Percentiles rank a stretch among this genome's conserved stretches.
Conservation (phyloP, 2,888 invertebrate genomes). For the Drosophila paracracens region DNA sequence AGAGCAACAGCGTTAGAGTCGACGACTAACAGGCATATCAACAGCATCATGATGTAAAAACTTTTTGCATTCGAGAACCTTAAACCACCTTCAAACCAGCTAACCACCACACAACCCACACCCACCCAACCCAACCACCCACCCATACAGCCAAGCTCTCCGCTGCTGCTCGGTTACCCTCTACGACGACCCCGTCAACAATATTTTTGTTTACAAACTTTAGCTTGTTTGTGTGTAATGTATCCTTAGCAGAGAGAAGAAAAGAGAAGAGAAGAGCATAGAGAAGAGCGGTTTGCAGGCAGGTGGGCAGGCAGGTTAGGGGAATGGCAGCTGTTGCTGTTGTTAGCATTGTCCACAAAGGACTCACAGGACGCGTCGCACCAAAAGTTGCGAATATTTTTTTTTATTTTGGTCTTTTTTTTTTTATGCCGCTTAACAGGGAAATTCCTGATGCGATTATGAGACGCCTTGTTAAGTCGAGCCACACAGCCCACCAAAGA, state of each 20-base stretch:
- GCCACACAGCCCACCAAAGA: slow-evolving; percentile 24
- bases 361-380: slow-evolving; percentile 55
- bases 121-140: slow-evolving; percentile 3
- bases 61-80: slow-evolving; percentile 64
- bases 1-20: slow-evolving; percentile 40
- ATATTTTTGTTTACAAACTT: slow-evolving; percentile 82
- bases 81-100: slow-evolving; percentile 55
- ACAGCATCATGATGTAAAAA: slow-evolving; percentile 82
- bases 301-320: slow-evolving; percentile 26
- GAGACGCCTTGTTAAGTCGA: slow-evolving; percentile 73
- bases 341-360: slow-evolving; percentile 69
- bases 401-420: slow-evolving; percentile 23
- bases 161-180: slow-evolving; percentile 19
- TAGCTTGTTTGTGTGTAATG: slow-evolving; percentile 71
- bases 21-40: slow-evolving; percentile 68
- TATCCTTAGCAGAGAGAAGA: slow-evolving; percentile 27
- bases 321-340: slow-evolving; percentile 51
- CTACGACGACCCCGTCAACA: slow-evolving; percentile 63
- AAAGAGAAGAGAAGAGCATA: neutral
- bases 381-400: slow-evolving; percentile 69
- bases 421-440: slow-evolving; percentile 63
- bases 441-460: slow-evolving; percentile 78
- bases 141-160: neutral
- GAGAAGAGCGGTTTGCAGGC: slow-evolving; percentile 8
- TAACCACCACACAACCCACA: slow-evolving; percentile 32